Conservation (phyloP, 1,140 invertebrate genomes). For the Odontomachus brunneus region DNA sequence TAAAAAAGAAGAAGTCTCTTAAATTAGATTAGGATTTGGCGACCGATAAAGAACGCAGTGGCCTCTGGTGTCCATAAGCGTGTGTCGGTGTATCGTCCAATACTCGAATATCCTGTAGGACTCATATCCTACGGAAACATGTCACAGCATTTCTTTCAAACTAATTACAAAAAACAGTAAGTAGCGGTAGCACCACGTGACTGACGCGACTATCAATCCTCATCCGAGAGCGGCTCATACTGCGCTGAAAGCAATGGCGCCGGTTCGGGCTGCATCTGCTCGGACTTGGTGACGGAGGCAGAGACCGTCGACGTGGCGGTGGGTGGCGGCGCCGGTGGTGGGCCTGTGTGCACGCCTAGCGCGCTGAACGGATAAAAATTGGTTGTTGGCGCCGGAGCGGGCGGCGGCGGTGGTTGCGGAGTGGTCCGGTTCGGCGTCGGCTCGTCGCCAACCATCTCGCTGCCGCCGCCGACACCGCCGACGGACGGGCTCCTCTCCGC, state of each 20-base stretch:
- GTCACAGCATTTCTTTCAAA: slow-evolving; percentile 37
- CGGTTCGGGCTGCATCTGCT: slow-evolving; percentile 88
- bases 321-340: slow-evolving; percentile 83
- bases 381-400: slow-evolving; percentile 76
- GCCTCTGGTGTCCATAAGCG: slow-evolving; percentile 36
- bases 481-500: slow-evolving; percentile 35
- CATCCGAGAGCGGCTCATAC: slow-evolving; percentile 95
- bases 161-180: slow-evolving; percentile 15
- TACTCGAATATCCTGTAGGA: slow-evolving; percentile 23
- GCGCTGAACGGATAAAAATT: slow-evolving; percentile 84
- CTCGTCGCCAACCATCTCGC: slow-evolving; percentile 88
- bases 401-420: slow-evolving; percentile 81
- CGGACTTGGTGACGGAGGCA: slow-evolving; percentile 77
- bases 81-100: slow-evolving; percentile 58
- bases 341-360: slow-evolving; percentile 82
- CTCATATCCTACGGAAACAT: slow-evolving; percentile 42
- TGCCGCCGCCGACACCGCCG: slow-evolving; percentile 73
- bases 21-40: slow-evolving; percentile 58
- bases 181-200: slow-evolving; percentile 8
- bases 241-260: slow-evolving; percentile 93
- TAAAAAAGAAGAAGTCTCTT: slow-evolving; percentile 35
- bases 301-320: slow-evolving; percentile 74
- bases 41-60: slow-evolving; percentile 64
- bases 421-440: slow-evolving; percentile 79
- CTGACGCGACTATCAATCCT: slow-evolving; percentile 88